Evolutionary conservation across 2,113 vertebrate species (phyloP).

Genomic region (Oncorhynchus tshawytscha): DNA sequence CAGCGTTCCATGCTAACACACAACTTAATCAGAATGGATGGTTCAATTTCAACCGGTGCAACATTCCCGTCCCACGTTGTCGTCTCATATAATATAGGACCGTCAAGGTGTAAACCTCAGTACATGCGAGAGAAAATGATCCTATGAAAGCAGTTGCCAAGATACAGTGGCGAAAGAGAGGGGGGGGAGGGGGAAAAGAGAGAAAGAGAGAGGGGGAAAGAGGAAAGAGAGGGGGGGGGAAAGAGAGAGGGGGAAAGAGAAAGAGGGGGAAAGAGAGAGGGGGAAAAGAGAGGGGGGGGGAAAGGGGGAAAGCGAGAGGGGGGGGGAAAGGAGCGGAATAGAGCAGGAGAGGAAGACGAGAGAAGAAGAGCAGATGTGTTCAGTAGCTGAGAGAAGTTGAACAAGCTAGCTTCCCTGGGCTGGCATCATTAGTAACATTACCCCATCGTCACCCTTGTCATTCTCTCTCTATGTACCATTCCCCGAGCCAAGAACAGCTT

Average conservation of each 20-base stretch:
- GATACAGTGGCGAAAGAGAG: too few species aligned
- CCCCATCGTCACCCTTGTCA: not conserved
- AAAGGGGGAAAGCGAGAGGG: too few species aligned
- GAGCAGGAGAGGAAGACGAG: slow-evolving; percentile 11
- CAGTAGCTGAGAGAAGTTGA: slow-evolving; percentile 22
- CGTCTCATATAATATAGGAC: not conserved
- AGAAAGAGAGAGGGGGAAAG: too few species aligned
- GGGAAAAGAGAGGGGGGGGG: too few species aligned
- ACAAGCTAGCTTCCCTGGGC: slow-evolving; percentile 19
- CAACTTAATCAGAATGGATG: slow-evolving; percentile 65
- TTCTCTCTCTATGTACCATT: too few species aligned
- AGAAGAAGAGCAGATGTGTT: slow-evolving; percentile 13
- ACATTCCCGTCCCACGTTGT: slow-evolving; percentile 43
- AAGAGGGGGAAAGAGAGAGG: too few species aligned
- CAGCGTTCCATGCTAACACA: slow-evolving; percentile 37
- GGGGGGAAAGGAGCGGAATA: slow-evolving; percentile 14
- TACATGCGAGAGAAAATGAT: not conserved
- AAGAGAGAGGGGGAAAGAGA: too few species aligned
- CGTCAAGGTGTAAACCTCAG: slow-evolving; percentile 38
- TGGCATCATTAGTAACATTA: slow-evolving; percentile 25
- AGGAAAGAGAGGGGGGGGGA: too few species aligned
- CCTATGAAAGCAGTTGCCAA: not conserved
- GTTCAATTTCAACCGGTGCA: slow-evolving; percentile 58
- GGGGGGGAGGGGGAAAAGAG: too few species aligned
- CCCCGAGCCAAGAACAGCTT: not conserved